These are phyloP conservation scores for Pachymerium ferrugineum DNA, from an alignment of 2,888 invertebrate genomes.

Conservation along the genomic window DNA sequence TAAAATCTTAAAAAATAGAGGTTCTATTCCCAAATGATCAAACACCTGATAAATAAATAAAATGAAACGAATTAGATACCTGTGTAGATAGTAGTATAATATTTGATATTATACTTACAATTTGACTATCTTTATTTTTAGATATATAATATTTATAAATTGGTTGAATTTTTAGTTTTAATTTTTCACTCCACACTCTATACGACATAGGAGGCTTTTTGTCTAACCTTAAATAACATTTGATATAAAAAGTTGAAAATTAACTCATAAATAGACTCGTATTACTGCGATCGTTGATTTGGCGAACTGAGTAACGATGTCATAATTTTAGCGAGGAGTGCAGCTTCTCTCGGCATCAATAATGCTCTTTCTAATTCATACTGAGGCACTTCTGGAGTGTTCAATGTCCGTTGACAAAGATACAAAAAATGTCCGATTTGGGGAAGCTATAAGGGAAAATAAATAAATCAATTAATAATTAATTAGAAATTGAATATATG, in stretches of 20 bases:
- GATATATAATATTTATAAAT: constrained; percentile 54
- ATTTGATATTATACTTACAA: constrained; percentile 39
- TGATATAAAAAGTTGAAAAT: neutral
- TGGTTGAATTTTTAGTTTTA: constrained; percentile 49
- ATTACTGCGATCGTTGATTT: constrained; percentile 2
- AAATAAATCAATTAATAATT: neutral
- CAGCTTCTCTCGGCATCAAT: constrained; percentile 54
- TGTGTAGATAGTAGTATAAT: too few relatives aligned
- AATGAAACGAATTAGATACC: too few relatives aligned
- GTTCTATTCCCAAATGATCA: constrained; percentile 53
- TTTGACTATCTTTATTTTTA: constrained; percentile 44
- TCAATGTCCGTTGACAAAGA: constrained; percentile 52
- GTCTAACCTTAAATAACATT: constrained; percentile 44
- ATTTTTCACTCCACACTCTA: constrained; percentile 54
- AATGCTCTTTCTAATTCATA: constrained; percentile 57
- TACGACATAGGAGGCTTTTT: constrained; percentile 56
- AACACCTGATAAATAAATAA: neutral
- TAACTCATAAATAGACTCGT: neutral
- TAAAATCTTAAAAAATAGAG: constrained; percentile 51
- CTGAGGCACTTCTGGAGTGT: constrained; percentile 54
- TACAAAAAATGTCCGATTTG: constrained; percentile 56
- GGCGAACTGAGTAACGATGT: constrained; percentile 50
- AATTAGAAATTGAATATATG: neutral
- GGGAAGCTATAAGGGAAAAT: constrained; percentile 50
- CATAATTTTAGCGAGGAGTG: constrained; percentile 54